A percentile compares a stretch with the other conserved stretches of the same genome.
Conservation (phyloP, 1,140 invertebrate genomes). For the Acromyrmex echinatior region DNA sequence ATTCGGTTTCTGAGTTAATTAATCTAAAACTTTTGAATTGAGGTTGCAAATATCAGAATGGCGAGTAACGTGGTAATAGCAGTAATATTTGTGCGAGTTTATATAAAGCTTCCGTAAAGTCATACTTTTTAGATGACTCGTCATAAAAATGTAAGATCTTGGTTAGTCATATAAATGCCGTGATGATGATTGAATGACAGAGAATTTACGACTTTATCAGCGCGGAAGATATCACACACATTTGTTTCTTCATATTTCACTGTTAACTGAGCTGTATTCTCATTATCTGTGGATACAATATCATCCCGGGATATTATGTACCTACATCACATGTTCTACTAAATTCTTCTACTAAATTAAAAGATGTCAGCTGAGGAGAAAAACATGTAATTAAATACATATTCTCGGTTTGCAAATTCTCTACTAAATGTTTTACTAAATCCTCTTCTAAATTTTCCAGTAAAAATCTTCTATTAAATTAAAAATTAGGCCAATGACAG, state of each 20-base stretch:
- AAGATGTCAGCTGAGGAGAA: slow-evolving; percentile 41
- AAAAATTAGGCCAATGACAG: slow-evolving; percentile 27
- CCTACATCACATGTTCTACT: slow-evolving; percentile 48
- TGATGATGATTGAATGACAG: slow-evolving; percentile 51
- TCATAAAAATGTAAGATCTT: slow-evolving; percentile 38
- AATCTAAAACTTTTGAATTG: too few relatives aligned
- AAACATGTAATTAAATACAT: slow-evolving; percentile 55
- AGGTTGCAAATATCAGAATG: slow-evolving; percentile 39
- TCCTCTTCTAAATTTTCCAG: slow-evolving; percentile 26
- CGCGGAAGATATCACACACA: background rate
- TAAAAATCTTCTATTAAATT: slow-evolving; percentile 60
- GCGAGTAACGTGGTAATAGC: slow-evolving; percentile 1
- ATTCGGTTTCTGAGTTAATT: too few relatives aligned
- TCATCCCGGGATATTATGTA: background rate
- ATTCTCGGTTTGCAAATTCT: slow-evolving; percentile 39
- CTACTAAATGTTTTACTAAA: slow-evolving; percentile 37
- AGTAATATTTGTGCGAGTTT: background rate
- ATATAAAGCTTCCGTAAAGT: slow-evolving; percentile 7
- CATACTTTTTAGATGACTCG: slow-evolving; percentile 32
- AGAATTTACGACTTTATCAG: slow-evolving; percentile 56
- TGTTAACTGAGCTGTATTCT: slow-evolving; percentile 4
- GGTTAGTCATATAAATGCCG: slow-evolving; percentile 45
- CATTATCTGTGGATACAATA: slow-evolving; percentile 59
- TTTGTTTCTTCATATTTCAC: slow-evolving; percentile 20
- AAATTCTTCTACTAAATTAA: slow-evolving; percentile 65